Percentiles rank a stretch among this genome's conserved stretches.
Evolutionary conservation across 2,888 invertebrate genomes (phyloP).

Genomic region (Amiota communis): DNA sequence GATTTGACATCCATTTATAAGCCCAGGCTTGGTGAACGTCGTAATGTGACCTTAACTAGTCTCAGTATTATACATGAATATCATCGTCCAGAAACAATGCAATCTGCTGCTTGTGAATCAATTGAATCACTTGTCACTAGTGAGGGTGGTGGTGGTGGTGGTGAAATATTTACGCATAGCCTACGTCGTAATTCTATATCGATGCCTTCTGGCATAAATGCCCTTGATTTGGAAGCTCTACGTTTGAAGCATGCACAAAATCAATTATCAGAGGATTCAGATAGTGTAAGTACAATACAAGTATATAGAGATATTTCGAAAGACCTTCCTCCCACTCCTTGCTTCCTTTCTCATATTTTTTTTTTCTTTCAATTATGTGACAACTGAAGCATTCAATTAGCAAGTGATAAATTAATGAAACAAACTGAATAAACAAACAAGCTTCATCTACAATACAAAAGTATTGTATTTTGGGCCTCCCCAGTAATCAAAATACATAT

Average conservation of each 20-base stretch:
- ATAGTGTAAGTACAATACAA: conserved; percentile 58
- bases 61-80: conserved; percentile 52
- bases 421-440: no score
- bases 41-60: conserved; percentile 52
- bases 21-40: conserved; percentile 47
- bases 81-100: background rate
- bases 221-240: conserved; percentile 78
- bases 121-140: conserved; percentile 31
- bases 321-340: no score
- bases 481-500: no score
- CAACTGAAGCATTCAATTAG: no score
- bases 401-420: no score
- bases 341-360: no score
- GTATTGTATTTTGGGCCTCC: no score
- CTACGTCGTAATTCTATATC: conserved; percentile 82
- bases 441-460: no score
- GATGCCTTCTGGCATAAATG: conserved; percentile 80
- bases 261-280: conserved; percentile 61
- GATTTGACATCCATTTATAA: conserved; percentile 7
- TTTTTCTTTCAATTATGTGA: no score
- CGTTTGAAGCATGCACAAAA: conserved; percentile 73
- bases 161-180: conserved; percentile 51
- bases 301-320: no score
- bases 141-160: conserved; percentile 43
- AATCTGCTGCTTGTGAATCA: background rate